phyloP scores from a whole-genome alignment of 1,140 invertebrate genomes.

The Brachionus plicatilis region DNA sequence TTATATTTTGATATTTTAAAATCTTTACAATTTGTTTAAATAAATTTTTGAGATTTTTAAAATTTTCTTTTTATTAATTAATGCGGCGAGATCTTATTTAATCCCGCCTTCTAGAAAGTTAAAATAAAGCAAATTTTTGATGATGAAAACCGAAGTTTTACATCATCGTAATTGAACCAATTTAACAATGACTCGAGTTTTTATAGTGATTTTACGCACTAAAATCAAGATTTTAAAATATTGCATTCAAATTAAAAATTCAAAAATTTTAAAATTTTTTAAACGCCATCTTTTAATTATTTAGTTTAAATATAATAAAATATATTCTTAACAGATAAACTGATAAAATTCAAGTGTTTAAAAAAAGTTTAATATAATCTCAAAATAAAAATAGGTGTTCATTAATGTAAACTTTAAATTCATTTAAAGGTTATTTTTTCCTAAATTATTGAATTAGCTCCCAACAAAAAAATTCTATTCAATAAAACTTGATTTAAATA shows the following conservation, averaged over 20 bases:
- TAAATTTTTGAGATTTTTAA: neutral
- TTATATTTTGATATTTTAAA: too few species aligned
- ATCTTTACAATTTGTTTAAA: too few species aligned
- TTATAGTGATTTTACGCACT: conserved; percentile 37
- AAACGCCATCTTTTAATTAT: neutral
- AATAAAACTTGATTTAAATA: too few species aligned
- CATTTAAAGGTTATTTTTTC: too few species aligned
- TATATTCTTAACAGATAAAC: too few species aligned
- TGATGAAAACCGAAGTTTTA: conserved; percentile 14
- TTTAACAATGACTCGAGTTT: neutral
- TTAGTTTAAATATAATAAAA: too few species aligned
- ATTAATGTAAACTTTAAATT: too few species aligned
- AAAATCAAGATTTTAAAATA: neutral
- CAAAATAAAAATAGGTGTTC: too few species aligned
- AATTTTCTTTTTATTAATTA: neutral
- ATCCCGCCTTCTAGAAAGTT: conserved; percentile 38
- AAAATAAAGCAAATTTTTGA: conserved; percentile 41
- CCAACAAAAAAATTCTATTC: too few species aligned
- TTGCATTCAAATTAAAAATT: neutral
- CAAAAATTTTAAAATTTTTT: neutral
- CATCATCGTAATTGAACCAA: neutral
- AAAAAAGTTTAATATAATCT: too few species aligned
- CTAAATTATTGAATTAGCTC: too few species aligned
- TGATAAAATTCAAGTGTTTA: too few species aligned
- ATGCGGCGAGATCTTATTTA: conserved; percentile 6